Percentiles rank a stretch among this genome's conserved stretches.
phyloP scores from a whole-genome alignment of 1,140 invertebrate species.

The Oreohelix idahoensis region DNA sequence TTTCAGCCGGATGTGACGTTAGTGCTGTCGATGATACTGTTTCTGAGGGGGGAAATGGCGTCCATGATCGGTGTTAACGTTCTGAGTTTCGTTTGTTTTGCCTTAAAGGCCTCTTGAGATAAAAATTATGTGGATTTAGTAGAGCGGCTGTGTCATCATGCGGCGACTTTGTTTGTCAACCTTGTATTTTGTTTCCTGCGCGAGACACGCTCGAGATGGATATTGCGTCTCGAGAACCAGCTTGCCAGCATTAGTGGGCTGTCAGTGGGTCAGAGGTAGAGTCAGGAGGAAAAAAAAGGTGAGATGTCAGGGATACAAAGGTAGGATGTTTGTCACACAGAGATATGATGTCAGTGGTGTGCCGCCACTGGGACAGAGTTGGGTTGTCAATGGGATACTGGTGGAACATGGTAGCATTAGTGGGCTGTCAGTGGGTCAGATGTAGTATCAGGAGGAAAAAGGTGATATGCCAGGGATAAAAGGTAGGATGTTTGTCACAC shows the following conservation, averaged over 20 bases:
- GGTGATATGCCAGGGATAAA: too few relatives aligned
- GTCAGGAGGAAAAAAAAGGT: too few relatives aligned
- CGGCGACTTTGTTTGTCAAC: not conserved
- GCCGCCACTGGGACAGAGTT: too few relatives aligned
- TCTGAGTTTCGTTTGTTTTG: not conserved
- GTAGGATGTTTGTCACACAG: too few relatives aligned
- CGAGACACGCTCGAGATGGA: not conserved
- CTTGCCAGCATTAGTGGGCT: not conserved
- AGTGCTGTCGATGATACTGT: conserved; percentile 11
- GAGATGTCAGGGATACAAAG: too few relatives aligned
- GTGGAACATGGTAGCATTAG: too few relatives aligned
- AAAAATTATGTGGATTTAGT: conserved; percentile 14
- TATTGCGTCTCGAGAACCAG: not conserved
- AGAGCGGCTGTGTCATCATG: not conserved
- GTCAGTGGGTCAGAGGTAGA: not conserved
- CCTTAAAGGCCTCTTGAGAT: conserved; percentile 8
- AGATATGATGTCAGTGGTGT: too few relatives aligned
- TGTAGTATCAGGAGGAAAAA: too few relatives aligned
- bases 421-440: too few relatives aligned
- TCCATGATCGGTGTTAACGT: not conserved
- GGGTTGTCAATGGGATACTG: too few relatives aligned
- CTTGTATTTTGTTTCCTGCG: not conserved
- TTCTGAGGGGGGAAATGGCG: conserved; percentile 11
- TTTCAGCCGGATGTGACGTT: conserved; percentile 30
- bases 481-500: too few relatives aligned